phyloP scores from a whole-genome alignment of 2,797 vertebrate genomes.

The Macrochelys suwanniensis region DNA sequence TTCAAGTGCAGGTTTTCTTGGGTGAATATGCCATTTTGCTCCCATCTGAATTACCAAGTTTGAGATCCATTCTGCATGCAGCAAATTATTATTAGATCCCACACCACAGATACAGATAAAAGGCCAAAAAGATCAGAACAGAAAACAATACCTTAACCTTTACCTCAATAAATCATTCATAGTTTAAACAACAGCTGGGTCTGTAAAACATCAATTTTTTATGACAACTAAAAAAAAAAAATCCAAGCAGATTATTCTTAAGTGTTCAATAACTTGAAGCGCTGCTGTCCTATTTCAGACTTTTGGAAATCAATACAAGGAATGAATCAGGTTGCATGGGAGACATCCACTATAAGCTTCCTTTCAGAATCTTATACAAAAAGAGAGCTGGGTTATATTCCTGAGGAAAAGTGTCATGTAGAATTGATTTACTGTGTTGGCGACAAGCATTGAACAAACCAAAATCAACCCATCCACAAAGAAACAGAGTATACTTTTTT shows the following conservation, averaged over 20 bases:
- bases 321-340: constrained; percentile 60
- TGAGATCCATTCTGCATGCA: background rate
- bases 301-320: constrained; percentile 63
- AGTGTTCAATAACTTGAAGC: constrained; percentile 41
- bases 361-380: constrained; percentile 42
- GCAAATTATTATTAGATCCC: constrained; percentile 25
- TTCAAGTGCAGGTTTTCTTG: constrained; percentile 29
- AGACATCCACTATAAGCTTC: constrained; percentile 32
- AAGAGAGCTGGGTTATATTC: constrained; percentile 53
- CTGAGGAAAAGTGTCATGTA: constrained; percentile 33
- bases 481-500: background rate
- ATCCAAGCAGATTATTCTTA: background rate
- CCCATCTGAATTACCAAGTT: constrained; percentile 14
- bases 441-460: constrained; percentile 27
- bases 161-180: background rate
- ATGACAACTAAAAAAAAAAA: constrained; percentile 16
- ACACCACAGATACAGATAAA: background rate
- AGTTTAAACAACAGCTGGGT: background rate
- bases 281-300: background rate
- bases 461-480: constrained; percentile 45
- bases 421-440: constrained; percentile 61
- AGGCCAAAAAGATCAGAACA: background rate
- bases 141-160: background rate
- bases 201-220: background rate
- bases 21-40: background rate